Conservation (phyloP, 2,888 invertebrate genomes). For the Serrognathus titanus region DNA sequence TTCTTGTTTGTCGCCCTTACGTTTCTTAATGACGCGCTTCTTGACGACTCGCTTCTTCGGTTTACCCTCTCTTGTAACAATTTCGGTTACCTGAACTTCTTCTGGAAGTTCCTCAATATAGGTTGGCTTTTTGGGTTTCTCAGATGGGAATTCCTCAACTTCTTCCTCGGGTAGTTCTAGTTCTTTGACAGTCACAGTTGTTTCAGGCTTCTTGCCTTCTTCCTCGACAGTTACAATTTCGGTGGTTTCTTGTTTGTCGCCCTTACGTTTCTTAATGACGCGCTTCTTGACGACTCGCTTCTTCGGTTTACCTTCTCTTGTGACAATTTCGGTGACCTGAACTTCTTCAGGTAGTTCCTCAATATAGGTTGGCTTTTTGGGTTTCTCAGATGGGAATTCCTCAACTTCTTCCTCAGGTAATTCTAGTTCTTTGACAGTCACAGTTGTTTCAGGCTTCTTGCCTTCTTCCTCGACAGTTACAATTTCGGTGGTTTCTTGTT, state of each 20-base stretch:
- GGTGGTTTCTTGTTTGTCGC: conserved; percentile 46
- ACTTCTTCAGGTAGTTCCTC: conserved; percentile 37
- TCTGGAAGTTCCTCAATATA: conserved; percentile 33
- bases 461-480: conserved; percentile 27
- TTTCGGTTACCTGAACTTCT: conserved; percentile 30
- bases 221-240: conserved; percentile 50
- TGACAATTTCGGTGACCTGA: conserved; percentile 29
- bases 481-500: conserved; percentile 25
- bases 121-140: conserved; percentile 9
- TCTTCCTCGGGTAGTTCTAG: conserved; percentile 19
- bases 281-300: conserved; percentile 44
- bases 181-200: conserved; percentile 36
- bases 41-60: conserved; percentile 37
- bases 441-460: conserved; percentile 14
- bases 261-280: conserved; percentile 47
- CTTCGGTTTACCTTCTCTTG: conserved; percentile 31
- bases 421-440: conserved; percentile 8
- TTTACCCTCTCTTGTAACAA: conserved; percentile 29
- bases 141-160: background rate
- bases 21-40: conserved; percentile 39
- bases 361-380: conserved; percentile 17
- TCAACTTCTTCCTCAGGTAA: conserved; percentile 9
- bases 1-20: conserved; percentile 39
- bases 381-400: conserved; percentile 11
- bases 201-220: conserved; percentile 47